Percentiles rank a stretch among this genome's conserved stretches.
Evolutionary conservation across 2,113 vertebrate genomes (phyloP).

Genomic region (Ctenodactylus gundi): DNA sequence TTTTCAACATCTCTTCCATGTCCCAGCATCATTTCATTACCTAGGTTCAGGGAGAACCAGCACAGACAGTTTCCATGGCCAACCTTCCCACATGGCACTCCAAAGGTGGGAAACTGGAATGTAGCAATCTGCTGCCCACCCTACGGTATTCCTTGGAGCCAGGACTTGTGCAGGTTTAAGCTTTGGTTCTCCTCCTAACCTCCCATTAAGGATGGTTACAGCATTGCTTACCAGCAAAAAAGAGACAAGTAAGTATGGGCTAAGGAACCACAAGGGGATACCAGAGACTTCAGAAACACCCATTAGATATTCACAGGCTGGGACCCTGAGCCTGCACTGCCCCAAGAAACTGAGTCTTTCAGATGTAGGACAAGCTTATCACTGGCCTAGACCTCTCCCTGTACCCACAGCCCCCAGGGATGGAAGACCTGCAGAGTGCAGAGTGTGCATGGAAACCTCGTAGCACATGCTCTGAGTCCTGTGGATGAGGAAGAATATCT

Average conservation of each 20-base stretch:
- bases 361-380: not conserved
- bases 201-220: not conserved
- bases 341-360: not conserved
- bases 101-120: not conserved
- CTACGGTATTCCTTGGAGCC: not conserved
- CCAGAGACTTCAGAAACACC: not conserved
- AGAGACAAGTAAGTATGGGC: not conserved
- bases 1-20: not conserved
- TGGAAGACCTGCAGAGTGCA: accelerated
- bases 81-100: accelerated
- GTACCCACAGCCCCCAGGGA: not conserved
- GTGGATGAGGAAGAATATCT: not conserved
- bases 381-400: not conserved
- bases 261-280: not conserved
- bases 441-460: not conserved
- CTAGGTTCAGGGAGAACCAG: not conserved
- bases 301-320: not conserved
- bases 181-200: not conserved
- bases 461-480: not conserved
- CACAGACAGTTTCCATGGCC: not conserved
- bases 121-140: not conserved
- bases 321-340: not conserved
- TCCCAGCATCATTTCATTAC: not conserved
- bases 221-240: too few relatives aligned
- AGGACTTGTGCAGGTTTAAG: not conserved